A percentile compares a stretch with the other conserved stretches of the same genome.
These are phyloP conservation scores for Panthera tigris DNA, from an alignment of 2,113 vertebrate genomes.

Conservation along the genomic window DNA sequence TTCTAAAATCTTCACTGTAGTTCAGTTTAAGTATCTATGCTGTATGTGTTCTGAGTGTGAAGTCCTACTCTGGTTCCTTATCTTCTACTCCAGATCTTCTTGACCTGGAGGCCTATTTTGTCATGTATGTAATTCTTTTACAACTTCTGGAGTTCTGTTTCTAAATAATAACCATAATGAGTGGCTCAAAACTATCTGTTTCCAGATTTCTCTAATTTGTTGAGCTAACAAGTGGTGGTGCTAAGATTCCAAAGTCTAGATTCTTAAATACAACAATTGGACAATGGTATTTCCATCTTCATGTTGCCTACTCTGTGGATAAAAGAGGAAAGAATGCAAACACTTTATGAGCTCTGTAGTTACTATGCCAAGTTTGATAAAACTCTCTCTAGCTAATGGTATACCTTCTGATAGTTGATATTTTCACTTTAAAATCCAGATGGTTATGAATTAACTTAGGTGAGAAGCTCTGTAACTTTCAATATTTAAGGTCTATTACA, in stretches of 20 bases:
- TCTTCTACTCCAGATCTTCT: background rate
- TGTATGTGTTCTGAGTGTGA: background rate
- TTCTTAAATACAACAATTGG: background rate
- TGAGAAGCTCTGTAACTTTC: background rate
- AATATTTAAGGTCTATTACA: background rate
- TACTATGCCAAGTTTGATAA: background rate
- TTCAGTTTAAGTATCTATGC: background rate
- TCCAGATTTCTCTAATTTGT: background rate
- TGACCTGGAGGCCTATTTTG: background rate
- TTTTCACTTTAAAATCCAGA: conserved; percentile 5
- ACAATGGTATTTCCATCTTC: background rate
- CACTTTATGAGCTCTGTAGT: background rate
- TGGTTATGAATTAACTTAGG: background rate
- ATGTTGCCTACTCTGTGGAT: background rate
- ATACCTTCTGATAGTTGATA: background rate
- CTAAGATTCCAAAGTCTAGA: background rate
- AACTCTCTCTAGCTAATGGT: background rate
- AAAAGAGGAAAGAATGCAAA: background rate
- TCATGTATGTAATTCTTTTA: background rate
- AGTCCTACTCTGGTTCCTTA: background rate
- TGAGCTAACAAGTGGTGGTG: background rate
- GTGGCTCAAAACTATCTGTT: background rate
- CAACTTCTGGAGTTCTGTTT: background rate
- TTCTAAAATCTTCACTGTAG: background rate
- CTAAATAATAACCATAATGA: background rate